Conservation (phyloP, 2,113 vertebrate genomes). For the Carassius auratus region DNA sequence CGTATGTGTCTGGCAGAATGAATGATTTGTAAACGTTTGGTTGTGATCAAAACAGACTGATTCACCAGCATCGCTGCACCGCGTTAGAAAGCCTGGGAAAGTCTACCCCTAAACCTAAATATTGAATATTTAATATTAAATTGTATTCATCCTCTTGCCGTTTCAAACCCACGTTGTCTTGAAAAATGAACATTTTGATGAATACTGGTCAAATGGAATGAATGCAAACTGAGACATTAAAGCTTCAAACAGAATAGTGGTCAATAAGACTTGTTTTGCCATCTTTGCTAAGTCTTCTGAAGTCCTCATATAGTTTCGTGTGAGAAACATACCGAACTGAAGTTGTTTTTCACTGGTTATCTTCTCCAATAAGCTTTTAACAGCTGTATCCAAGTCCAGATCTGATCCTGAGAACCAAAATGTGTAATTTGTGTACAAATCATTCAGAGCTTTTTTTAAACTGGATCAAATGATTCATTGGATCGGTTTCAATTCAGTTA, state of each 20-base stretch:
- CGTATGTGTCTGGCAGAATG: neutral
- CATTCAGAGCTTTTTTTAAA: no score
- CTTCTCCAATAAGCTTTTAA: neutral
- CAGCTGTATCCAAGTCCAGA: no score
- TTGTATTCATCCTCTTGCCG: neutral
- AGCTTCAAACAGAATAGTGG: neutral
- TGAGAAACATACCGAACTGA: neutral
- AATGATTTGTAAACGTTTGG: constrained; percentile 10
- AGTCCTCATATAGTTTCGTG: neutral
- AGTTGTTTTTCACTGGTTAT: neutral
- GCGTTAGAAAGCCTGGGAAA: neutral
- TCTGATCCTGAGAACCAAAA: no score
- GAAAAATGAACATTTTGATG: neutral
- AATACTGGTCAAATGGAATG: neutral
- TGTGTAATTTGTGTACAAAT: no score
- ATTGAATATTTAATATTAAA: neutral
- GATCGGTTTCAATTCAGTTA: no score
- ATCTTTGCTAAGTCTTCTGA: no score
- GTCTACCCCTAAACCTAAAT: neutral
- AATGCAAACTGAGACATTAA: neutral
- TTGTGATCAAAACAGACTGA: constrained; percentile 17
- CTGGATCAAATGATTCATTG: no score
- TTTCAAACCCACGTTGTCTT: neutral
- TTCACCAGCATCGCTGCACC: neutral
- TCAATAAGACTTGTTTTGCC: neutral